Evolutionary conservation across 2,797 vertebrate species (phyloP).

Genomic region (Thaleichthys pacificus): DNA sequence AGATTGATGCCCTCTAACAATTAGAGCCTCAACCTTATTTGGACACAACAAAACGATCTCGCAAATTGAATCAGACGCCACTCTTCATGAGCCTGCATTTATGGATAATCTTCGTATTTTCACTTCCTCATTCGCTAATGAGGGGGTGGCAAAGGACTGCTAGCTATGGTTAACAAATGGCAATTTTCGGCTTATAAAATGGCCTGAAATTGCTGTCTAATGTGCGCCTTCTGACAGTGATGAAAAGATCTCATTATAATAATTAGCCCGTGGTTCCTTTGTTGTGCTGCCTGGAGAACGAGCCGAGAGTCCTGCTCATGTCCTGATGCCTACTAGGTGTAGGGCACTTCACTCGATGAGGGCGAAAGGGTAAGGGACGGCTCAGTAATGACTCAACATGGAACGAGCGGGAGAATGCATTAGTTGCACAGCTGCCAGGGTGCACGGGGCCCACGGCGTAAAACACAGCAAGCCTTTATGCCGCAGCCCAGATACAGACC

Average conservation of each 20-base stretch:
- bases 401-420: conserved; percentile 74
- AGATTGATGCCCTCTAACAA: conserved; percentile 64
- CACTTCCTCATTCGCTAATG: conserved; percentile 72
- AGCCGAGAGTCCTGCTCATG: conserved; percentile 72
- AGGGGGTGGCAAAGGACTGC: conserved; percentile 69
- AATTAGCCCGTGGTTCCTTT: conserved; percentile 83
- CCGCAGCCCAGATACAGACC: conserved; percentile 39
- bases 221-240: conserved; percentile 81
- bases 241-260: conserved; percentile 87
- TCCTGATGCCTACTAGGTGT: conserved; percentile 70
- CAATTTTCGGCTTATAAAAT: conserved; percentile 83
- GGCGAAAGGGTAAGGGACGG: conserved; percentile 79
- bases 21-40: conserved; percentile 47
- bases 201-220: conserved; percentile 80
- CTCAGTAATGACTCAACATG: conserved; percentile 73
- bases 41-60: conserved; percentile 44
- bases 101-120: conserved; percentile 70
- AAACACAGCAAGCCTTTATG: conserved; percentile 39
- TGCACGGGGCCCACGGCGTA: conserved; percentile 54
- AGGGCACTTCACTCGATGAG: conserved; percentile 78
- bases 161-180: conserved; percentile 76
- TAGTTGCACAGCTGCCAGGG: conserved; percentile 63
- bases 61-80: conserved; percentile 71
- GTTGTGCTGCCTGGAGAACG: conserved; percentile 75
- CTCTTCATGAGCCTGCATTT: conserved; percentile 68